Base-by-base conservation (phyloP, 2,113 vertebrate species). In the Azemiops feae region DNA sequence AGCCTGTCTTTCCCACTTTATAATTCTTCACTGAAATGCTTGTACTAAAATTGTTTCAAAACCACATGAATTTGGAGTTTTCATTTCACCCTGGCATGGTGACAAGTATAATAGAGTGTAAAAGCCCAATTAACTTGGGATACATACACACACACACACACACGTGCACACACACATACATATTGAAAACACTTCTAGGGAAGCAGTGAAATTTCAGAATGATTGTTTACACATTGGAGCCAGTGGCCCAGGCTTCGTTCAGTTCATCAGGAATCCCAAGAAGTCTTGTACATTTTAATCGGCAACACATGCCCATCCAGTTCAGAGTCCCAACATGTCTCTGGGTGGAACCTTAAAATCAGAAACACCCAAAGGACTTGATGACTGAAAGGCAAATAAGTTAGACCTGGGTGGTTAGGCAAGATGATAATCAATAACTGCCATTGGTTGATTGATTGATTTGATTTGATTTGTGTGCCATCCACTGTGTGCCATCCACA, bases 51-150 rank as follows among this genome's bases (percentile, higher is more conserved):
- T 97, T 96, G 95, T 97, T 97, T 97, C 96, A 97, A 96, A 97
- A 97, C 97, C 97, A 94, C 95, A 96, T 97, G 97, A 96, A 97
- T 97, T 94, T 95, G 95, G 94, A 97, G 96, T 95, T 97, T 97
- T 97, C 96, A 96, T 97, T 97, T 97, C 88, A 96, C 95, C 94
- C 95, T 97, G 97, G 97, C 97, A 97, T 7, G 0, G 50, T 92
- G 96, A 97, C 97, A 98, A 98, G 95, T 95, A 96, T 97, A 97
- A 97, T 96, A 97, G 95, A 95, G 96, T 96, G 96, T 96, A 97
- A 97, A 98, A 97, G 96, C 95, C 97, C 97, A 97, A 97, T 97
- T 97, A 98, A 97, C 95, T 97, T 97, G 93, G 95, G 92, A 96
- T 97, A 69, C 30, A 69, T 2, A n/a, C 10, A 69, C 34, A 34